phyloP scores from a whole-genome alignment of 2,797 vertebrate genomes.

The Gouania willdenowi region DNA sequence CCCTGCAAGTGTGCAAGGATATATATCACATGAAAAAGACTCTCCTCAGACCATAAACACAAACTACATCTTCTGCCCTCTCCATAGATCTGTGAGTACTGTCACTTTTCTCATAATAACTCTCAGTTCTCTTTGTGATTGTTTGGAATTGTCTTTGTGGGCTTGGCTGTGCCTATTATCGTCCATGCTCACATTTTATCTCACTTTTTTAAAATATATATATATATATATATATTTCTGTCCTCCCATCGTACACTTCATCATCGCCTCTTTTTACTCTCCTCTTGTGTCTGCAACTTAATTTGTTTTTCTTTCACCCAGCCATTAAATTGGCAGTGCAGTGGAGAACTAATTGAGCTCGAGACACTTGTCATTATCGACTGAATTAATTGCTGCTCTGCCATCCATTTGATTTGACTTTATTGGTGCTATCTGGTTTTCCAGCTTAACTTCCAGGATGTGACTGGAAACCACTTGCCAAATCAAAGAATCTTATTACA shows the following conservation, averaged over 20 bases:
- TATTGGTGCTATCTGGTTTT: constrained; percentile 56
- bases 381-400: constrained; percentile 59
- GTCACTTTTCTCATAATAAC: background rate
- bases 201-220: too few species aligned
- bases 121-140: too few species aligned
- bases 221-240: too few species aligned
- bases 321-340: constrained; percentile 41
- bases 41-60: constrained; percentile 70
- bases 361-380: constrained; percentile 55
- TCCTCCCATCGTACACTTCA: too few species aligned
- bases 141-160: too few species aligned
- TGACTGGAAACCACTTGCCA: constrained; percentile 44
- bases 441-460: constrained; percentile 33
- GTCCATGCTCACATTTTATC: too few species aligned
- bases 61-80: constrained; percentile 81
- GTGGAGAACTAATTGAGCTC: constrained; percentile 60
- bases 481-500: constrained; percentile 44
- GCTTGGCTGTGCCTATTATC: too few species aligned
- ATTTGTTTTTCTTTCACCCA: constrained; percentile 55
- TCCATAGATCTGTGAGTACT: constrained; percentile 82
- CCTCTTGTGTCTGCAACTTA: constrained; percentile 32
- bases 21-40: constrained; percentile 35
- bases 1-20: constrained; percentile 67
- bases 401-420: constrained; percentile 57
- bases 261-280: constrained; percentile 19